Conservation (phyloP, 53 echinoderm and acorn worm genomes). For the Antedon mediterranea region DNA sequence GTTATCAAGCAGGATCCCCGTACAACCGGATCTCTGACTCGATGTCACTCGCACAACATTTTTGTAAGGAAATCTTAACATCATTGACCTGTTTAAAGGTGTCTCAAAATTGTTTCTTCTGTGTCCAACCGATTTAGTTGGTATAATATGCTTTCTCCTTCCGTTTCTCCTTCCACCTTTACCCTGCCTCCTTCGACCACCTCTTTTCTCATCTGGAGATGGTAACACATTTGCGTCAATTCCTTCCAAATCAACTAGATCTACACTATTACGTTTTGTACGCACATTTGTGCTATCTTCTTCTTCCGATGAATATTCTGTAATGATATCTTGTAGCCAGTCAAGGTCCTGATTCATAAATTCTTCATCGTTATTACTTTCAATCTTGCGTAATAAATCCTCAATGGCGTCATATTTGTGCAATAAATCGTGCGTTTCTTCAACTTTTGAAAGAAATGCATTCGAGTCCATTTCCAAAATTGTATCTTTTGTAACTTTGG, state of each 20-base stretch:
- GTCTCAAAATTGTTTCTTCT: neutral
- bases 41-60: slow-evolving; percentile 32
- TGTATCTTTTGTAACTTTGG: neutral
- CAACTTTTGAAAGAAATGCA: neutral
- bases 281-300: neutral
- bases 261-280: neutral
- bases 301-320: neutral
- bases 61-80: slow-evolving; percentile 20
- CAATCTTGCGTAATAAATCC: neutral
- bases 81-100: neutral
- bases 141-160: neutral
- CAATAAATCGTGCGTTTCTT: neutral
- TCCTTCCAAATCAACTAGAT: neutral
- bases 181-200: neutral
- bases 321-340: neutral
- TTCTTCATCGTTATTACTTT: neutral
- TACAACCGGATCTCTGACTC: slow-evolving; percentile 22
- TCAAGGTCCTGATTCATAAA: neutral
- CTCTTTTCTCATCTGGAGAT: neutral
- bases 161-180: neutral
- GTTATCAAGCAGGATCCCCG: slow-evolving; percentile 42
- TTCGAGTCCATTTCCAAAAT: neutral
- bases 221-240: neutral
- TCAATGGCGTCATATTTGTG: neutral
- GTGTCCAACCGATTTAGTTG: neutral